Conservation (phyloP, 2,797 vertebrate genomes). For the Novumbra hubbsi region DNA sequence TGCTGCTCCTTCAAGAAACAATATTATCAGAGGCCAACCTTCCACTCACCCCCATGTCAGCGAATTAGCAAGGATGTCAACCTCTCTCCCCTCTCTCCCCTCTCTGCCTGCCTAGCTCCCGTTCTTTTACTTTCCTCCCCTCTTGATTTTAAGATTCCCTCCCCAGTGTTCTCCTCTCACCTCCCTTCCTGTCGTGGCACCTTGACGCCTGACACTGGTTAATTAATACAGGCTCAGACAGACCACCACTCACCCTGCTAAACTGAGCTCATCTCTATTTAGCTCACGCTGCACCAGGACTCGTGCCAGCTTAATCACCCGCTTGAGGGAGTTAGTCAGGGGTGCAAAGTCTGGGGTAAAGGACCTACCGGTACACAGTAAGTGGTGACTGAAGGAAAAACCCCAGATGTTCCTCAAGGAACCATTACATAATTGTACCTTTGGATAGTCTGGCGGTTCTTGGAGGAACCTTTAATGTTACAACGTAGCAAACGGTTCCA, state of each 20-base stretch:
- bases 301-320: conserved; percentile 19
- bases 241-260: conserved; percentile 10
- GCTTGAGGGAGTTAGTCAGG: conserved; percentile 33
- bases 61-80: conserved; percentile 75
- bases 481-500: no score
- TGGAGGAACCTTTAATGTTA: no score
- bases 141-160: conserved; percentile 59
- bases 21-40: conserved; percentile 69
- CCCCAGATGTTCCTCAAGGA: no score
- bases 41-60: conserved; percentile 68
- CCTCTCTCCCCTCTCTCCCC: conserved; percentile 36
- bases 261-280: conserved; percentile 43
- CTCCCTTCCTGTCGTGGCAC: conserved; percentile 10
- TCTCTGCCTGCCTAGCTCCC: conserved; percentile 19
- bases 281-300: background rate
- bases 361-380: background rate
- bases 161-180: conserved; percentile 46
- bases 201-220: conserved; percentile 52
- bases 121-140: conserved; percentile 7
- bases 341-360: conserved; percentile 27
- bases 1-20: conserved; percentile 76
- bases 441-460: no score
- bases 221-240: conserved; percentile 54
- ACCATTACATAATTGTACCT: no score
- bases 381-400: background rate